phyloP scores from a whole-genome alignment of 2,113 vertebrate species.

The Corythoichthys intestinalis region DNA sequence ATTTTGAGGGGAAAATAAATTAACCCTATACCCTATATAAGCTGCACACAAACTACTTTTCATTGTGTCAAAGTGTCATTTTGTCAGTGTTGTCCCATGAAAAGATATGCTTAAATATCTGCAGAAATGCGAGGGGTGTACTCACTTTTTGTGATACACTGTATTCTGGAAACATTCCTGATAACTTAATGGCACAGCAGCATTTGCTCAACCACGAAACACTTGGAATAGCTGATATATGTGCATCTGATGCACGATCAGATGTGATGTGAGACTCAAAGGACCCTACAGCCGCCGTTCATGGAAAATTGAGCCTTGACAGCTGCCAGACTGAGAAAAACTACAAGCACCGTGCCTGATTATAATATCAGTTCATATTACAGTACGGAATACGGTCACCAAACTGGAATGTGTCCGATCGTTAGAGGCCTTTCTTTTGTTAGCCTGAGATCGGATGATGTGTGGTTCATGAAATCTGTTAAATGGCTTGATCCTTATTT shows the following conservation, averaged over 20 bases:
- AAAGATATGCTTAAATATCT: too few species aligned
- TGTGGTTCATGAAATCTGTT: neutral
- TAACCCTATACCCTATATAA: too few species aligned
- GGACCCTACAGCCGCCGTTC: slow-evolving; percentile 37
- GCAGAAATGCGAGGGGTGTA: too few species aligned
- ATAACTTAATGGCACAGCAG: too few species aligned
- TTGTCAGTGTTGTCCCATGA: too few species aligned
- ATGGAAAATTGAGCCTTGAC: slow-evolving; percentile 46
- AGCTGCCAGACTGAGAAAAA: slow-evolving; percentile 54
- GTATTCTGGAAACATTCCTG: too few species aligned
- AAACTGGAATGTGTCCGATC: neutral
- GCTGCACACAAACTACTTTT: too few species aligned
- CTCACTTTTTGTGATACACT: too few species aligned
- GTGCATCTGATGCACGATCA: neutral
- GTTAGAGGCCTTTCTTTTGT: neutral
- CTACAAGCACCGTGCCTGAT: neutral
- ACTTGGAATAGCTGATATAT: slow-evolving; percentile 23
- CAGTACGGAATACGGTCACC: neutral
- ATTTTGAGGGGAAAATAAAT: too few species aligned
- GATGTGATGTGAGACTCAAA: slow-evolving; percentile 33
- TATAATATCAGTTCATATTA: slow-evolving; percentile 7
- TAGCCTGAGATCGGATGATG: neutral
- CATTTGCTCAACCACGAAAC: slow-evolving; percentile 23
- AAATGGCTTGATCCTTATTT: neutral
- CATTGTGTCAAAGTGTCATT: too few species aligned